Evolutionary conservation across 2,113 vertebrate species (phyloP).

Genomic region (human (Homo sapiens)): DNA sequence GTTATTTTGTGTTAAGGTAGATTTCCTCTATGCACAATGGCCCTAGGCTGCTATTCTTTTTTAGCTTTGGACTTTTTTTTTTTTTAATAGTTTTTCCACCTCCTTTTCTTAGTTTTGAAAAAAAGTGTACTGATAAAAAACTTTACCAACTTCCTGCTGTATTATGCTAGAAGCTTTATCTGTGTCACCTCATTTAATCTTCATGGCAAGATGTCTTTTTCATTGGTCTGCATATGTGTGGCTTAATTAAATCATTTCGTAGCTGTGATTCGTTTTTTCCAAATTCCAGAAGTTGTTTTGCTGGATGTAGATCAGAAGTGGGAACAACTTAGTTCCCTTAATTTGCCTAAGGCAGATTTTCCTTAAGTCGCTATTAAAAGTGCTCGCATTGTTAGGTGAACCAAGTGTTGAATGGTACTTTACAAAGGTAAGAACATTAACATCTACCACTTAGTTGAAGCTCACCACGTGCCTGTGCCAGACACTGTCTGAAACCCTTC

Average conservation of each 20-base stretch:
- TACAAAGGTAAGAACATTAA: background rate
- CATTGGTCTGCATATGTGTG: background rate
- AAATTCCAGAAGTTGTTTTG: slow-evolving; percentile 10
- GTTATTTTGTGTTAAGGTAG: background rate
- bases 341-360: background rate
- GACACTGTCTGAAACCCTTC: background rate
- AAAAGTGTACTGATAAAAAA: background rate
- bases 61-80: background rate
- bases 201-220: slow-evolving; percentile 21
- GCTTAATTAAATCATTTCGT: slow-evolving; percentile 11
- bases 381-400: background rate
- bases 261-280: background rate
- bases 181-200: background rate
- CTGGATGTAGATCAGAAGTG: background rate
- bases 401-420: background rate
- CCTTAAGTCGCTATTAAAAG: background rate
- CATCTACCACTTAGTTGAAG: background rate
- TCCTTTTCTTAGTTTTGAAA: background rate
- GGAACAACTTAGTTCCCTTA: background rate
- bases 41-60: background rate
- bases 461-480: background rate
- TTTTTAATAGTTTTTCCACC: background rate
- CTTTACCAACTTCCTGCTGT: background rate
- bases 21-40: background rate
- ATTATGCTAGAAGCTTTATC: background rate